Conservation (phyloP, 2,113 vertebrate genomes). For the Zootoca vivipara region DNA sequence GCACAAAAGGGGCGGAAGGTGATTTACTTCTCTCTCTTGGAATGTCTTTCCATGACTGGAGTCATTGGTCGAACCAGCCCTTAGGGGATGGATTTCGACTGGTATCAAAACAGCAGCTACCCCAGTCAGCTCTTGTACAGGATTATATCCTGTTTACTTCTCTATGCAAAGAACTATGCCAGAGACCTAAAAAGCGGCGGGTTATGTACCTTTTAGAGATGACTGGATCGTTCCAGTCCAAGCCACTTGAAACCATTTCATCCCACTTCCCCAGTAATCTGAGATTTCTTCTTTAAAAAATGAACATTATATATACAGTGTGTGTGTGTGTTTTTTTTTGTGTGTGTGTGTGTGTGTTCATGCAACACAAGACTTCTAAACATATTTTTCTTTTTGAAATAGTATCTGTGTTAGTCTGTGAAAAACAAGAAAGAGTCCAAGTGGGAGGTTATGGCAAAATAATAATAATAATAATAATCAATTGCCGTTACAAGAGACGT, state of each 20-base stretch:
- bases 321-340: too few species aligned
- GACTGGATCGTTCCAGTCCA: neutral
- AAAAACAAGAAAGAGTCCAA: neutral
- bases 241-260: neutral
- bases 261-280: neutral
- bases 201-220: neutral
- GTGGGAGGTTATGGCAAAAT: too few species aligned
- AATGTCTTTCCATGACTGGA: neutral
- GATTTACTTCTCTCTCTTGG: slow-evolving; percentile 31
- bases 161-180: neutral
- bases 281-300: neutral
- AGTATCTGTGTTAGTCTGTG: neutral
- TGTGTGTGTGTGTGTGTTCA: too few species aligned
- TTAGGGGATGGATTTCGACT: neutral
- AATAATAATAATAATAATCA: too few species aligned
- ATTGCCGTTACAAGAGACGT: too few species aligned
- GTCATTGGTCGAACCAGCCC: neutral
- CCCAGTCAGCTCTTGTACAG: neutral
- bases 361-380: neutral
- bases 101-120: neutral
- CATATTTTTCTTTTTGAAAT: neutral
- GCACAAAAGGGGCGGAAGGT: neutral
- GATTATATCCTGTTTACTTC: neutral
- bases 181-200: too few species aligned
- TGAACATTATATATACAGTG: too few species aligned